Evolutionary conservation across 1,140 invertebrate genomes (phyloP), one percentile per base, ranked within the genome.

Genomic region (Drosophila hydei): DNA sequence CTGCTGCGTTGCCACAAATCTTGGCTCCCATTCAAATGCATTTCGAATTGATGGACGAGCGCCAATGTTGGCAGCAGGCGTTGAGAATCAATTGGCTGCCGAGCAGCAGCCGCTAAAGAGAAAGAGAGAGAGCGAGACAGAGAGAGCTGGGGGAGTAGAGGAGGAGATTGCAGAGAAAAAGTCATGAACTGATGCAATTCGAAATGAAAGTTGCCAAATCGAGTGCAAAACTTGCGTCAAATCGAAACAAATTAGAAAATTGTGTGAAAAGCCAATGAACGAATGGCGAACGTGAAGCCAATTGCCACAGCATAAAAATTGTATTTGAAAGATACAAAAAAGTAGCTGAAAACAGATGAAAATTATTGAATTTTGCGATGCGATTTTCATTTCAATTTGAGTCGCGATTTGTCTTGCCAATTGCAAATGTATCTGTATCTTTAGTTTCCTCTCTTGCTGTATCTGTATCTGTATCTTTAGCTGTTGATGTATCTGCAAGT

Each of bases 211-310:
- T 68, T 70, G 78, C 63, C 60, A 70, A 55, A 48, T 67, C 45
- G 62, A 68, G 74, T 81, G 60, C 69, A 75, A 73, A 73, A 54
- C 38, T 72, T 81, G 77, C 77, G 77, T 80, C 77, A 64, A 72
- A 58, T 64, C 59, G 60, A 40, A 62, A 56, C 9, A 54, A 69
- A 69, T 40, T 48, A 70, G 59, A 51, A 72, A 50, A 50, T 73
- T 78, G 76, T 78, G 77, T 79, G 71, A 75, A 75, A 79, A 79
- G 76, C 76, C 68, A 79, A 79, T 79, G 76, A 62, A 75, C 75
- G 70, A 11, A 4, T 56, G 40, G 42, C 47, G 72, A 59, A 67
- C 67, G 62, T 63, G 54, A 62, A 50, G 25, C 47, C 47, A 50
- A 78, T n/a, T 12, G 42, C 18, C 18, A 11, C 16, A 14, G 64